Base-by-base conservation (phyloP, 2,797 vertebrate genomes). In the Steatocranus sp. region DNA sequence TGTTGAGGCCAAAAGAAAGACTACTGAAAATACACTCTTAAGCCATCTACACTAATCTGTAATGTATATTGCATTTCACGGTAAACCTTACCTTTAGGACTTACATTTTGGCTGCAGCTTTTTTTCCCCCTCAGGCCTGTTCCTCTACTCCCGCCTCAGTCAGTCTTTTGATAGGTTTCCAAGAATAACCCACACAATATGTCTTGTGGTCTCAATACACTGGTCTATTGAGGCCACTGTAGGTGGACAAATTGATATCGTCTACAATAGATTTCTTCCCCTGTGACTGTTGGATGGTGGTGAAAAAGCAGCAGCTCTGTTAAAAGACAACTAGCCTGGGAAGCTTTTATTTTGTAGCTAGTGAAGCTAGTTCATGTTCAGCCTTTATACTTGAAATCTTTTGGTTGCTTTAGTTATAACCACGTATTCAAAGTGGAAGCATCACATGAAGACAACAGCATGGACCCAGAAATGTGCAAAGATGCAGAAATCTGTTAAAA, bases 171-270 rank as follows among this genome's bases (percentile, higher is more conserved):
- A 81, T 83, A 32, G 18, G 70, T 84, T 88, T 90, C 90, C 85
- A 85, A 92, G 86, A 92, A 91, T 89, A 89, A 89, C 82, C 36
- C 79, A 50, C 85, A 83, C 51, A 27, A 11, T 51, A 34, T 84
- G 49, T 86, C 70, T 61, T 32, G 74, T 86, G 85, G 77, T 80
- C 83, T 78, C 79, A 66, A 75, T 83, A 30, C 83, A 76, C 78
- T 79, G 75, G 32, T 83, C 30, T 89, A 87, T 87, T 83, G 81
- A 91, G 82, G 84, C 75, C 79, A 82, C 79, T 80, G 73, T 66
- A 86, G 84, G 83, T 87, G 87, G 79, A 89, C 48, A 81, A 76
- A 84, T 87, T 88, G 73, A 87, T 83, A 66, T 85, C 6, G 78
- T 81, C 58, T 43, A 54, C 73, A 80, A 78, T 56, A 73, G 36